Evolutionary conservation across 1,140 invertebrate species (phyloP), one percentile per base, ranked within the genome.

Genomic region (Zeugodacus cucurbitae): DNA sequence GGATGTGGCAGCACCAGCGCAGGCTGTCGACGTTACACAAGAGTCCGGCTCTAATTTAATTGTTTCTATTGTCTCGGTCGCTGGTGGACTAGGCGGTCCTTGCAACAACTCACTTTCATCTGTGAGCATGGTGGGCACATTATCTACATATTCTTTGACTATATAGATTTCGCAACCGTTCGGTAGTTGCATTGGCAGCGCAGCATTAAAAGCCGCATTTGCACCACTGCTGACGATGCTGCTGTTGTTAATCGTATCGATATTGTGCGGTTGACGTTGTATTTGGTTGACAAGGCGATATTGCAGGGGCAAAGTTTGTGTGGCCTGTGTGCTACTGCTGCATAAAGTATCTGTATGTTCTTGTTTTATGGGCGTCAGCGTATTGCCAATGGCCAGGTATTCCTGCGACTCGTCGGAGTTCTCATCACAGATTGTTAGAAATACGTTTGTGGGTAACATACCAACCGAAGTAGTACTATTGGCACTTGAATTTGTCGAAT

Each of bases 81-180:
- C 20, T 57, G 26, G 87, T 59, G 37, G 29, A 11, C 34, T 88
- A 26, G 87, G 48, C 10, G 74, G 44, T 26, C n/a, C 41, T 48
- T 82, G 74, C 26, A 82, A 82, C 7, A 82, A 26, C n/a, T 82
- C 74, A 29, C 41, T 82, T 44, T 86, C 59, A 37, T 88, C 87
- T 29, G 64, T 22, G 0, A 57, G 58, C 20, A 87, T 32, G 34
- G 44, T 37, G 44, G 78, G 82, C 37, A 87, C 87, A 58, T 70
- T 48, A n/a, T 89, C 86, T 2, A 89, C n/a, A 26, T 93, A 90
- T 88, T 93, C 87, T 64, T 89, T 93, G 87, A 93, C 91, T 88
- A 93, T 88, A 88, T 93, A 93, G 6, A 93, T 93, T 89, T 93
- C 92, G 92, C 92, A 93, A 90, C 92, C 92, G 6, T 90, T 93